These are phyloP conservation scores for Dipodomys spectabilis DNA, from an alignment of 2,113 vertebrate genomes.

Conservation along the genomic window DNA sequence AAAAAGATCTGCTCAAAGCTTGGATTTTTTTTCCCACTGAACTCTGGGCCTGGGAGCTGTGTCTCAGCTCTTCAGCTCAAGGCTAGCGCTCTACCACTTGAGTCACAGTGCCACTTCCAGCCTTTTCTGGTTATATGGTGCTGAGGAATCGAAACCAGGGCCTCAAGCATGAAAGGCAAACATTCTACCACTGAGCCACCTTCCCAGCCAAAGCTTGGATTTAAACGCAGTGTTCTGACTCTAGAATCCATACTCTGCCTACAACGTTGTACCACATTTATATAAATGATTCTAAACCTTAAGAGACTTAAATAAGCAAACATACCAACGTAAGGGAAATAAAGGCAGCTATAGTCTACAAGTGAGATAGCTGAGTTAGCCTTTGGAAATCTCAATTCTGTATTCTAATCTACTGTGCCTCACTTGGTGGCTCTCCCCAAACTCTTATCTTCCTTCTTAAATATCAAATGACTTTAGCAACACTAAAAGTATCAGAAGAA, in stretches of 20 bases:
- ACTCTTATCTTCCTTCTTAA: not conserved
- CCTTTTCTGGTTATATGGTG: too few relatives aligned
- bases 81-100: too few relatives aligned
- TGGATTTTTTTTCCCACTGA: too few relatives aligned
- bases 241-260: not conserved
- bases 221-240: not conserved
- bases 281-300: not conserved
- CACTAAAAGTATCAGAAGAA: not conserved
- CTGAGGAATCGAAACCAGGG: too few relatives aligned
- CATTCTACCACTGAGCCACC: too few relatives aligned
- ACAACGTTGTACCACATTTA: not conserved
- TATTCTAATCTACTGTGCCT: not conserved
- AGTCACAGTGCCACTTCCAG: too few relatives aligned
- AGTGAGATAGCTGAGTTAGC: not conserved
- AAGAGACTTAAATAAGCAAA: constrained; percentile 18
- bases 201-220: too few relatives aligned
- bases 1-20: not conserved
- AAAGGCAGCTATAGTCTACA: not conserved
- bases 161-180: too few relatives aligned
- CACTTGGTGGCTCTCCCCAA: not conserved
- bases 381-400: not conserved
- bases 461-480: not conserved
- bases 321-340: not conserved
- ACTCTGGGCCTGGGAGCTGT: too few relatives aligned
- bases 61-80: too few relatives aligned